A percentile compares a stretch with the other conserved stretches of the same genome.
These are phyloP conservation scores for Ichneumon xanthorius DNA, from an alignment of 2,888 invertebrate species.

Conservation along the genomic window DNA sequence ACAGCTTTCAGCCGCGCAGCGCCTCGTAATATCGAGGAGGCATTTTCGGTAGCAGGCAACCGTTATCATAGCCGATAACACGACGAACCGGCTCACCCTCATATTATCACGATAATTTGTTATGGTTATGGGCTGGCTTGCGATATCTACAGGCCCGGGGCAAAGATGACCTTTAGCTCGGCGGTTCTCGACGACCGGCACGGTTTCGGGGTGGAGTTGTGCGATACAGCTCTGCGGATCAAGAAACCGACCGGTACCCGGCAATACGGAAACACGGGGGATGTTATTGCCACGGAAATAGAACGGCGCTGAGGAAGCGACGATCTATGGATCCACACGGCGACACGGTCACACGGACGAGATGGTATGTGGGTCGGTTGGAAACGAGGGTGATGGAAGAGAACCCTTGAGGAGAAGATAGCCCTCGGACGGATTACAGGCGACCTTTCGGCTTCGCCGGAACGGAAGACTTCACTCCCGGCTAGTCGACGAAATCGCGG, in stretches of 20 bases:
- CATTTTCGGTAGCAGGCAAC: neutral
- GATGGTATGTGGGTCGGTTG: conserved; percentile 11
- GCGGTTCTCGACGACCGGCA: conserved; percentile 18
- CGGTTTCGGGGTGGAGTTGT: neutral
- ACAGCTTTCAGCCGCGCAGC: neutral
- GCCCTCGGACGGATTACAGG: conserved; percentile 30
- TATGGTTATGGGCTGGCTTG: conserved; percentile 51
- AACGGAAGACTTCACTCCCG: conserved; percentile 3
- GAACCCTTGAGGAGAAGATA: conserved; percentile 19
- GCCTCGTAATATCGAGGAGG: neutral
- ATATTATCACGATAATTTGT: conserved; percentile 62
- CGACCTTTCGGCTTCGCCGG: conserved; percentile 40
- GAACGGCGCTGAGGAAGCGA: conserved; percentile 38
- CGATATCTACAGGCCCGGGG: conserved; percentile 16
- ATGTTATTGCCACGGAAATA: conserved; percentile 59
- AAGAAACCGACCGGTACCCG: neutral
- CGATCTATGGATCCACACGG: conserved; percentile 32
- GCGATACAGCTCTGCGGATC: conserved; percentile 9
- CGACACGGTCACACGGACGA: conserved; percentile 25
- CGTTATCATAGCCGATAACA: conserved; percentile 48
- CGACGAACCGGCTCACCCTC: conserved; percentile 49
- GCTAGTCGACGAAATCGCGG: neutral
- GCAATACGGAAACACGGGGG: conserved; percentile 31
- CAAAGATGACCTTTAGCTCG: conserved; percentile 54
- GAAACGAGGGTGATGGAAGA: neutral